Conservation (phyloP, 2,797 vertebrate species). For the Nannoperca australis region DNA sequence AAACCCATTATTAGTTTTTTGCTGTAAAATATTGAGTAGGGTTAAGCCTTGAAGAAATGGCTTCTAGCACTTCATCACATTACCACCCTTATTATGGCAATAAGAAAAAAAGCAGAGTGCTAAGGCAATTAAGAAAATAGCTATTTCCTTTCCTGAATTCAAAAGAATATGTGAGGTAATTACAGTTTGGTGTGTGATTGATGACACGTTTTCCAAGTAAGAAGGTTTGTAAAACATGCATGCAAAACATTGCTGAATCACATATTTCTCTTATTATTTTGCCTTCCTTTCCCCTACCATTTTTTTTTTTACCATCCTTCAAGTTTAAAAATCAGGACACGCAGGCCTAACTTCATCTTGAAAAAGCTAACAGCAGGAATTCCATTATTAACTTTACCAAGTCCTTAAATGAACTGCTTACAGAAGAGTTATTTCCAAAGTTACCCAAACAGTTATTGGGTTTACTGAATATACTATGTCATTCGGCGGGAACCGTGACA, state of each 20-base stretch:
- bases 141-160: conserved; percentile 46
- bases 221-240: background rate
- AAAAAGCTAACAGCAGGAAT: conserved; percentile 22
- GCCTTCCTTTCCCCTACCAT: background rate
- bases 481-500: conserved; percentile 29
- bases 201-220: conserved; percentile 17
- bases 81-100: conserved; percentile 48
- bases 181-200: conserved; percentile 43
- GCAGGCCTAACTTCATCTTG: conserved; percentile 14
- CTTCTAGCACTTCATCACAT: conserved; percentile 60
- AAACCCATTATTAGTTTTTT: conserved; percentile 68
- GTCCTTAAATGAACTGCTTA: conserved; percentile 49
- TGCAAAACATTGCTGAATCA: conserved; percentile 2
- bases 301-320: background rate
- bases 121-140: conserved; percentile 52
- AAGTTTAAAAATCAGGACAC: conserved; percentile 28
- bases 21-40: conserved; percentile 58
- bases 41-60: conserved; percentile 62
- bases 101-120: conserved; percentile 10
- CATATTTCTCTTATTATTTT: background rate
- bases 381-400: conserved; percentile 8
- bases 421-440: conserved; percentile 32
- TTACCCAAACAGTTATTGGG: conserved; percentile 30
- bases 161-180: conserved; percentile 41
- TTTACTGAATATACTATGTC: conserved; percentile 45